These are phyloP conservation scores for Pangasius macronema DNA, from an alignment of 2,797 vertebrate species.

Conservation along the genomic window DNA sequence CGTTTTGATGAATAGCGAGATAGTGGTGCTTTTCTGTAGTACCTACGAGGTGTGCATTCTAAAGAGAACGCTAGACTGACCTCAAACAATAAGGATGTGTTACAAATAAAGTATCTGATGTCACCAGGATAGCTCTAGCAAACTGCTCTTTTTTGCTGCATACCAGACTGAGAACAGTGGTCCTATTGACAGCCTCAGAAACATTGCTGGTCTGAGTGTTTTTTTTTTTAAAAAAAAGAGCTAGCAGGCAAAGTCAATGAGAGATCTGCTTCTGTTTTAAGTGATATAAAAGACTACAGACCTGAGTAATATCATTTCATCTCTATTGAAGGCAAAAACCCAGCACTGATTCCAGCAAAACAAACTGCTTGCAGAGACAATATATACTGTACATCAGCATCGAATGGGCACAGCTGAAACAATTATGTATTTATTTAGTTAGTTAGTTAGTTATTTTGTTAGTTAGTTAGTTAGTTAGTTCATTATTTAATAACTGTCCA, in stretches of 20 bases:
- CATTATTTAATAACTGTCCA: background rate
- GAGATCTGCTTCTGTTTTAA: background rate
- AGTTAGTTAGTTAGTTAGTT: no score
- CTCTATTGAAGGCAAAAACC: background rate
- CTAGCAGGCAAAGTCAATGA: conserved; percentile 29
- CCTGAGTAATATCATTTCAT: background rate
- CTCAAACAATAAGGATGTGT: conserved; percentile 49
- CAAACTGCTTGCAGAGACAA: background rate
- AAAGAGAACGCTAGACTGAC: conserved; percentile 17
- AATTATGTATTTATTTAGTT: background rate
- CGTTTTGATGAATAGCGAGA: conserved; percentile 23
- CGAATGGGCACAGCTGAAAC: background rate
- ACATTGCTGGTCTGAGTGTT: conserved; percentile 10
- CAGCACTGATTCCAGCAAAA: background rate
- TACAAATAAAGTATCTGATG: conserved; percentile 48
- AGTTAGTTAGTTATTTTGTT: no score
- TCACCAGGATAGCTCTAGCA: conserved; percentile 36
- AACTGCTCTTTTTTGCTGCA: conserved; percentile 40
- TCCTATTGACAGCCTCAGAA: conserved; percentile 44
- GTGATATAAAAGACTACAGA: background rate
- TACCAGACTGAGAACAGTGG: conserved; percentile 45
- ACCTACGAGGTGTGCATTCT: conserved; percentile 32
- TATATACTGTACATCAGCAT: background rate
- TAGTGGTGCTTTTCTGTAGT: background rate
- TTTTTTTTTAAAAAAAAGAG: background rate